Base-by-base conservation (phyloP, 1,140 invertebrate species). In the Yoshiicerus persimilis region DNA sequence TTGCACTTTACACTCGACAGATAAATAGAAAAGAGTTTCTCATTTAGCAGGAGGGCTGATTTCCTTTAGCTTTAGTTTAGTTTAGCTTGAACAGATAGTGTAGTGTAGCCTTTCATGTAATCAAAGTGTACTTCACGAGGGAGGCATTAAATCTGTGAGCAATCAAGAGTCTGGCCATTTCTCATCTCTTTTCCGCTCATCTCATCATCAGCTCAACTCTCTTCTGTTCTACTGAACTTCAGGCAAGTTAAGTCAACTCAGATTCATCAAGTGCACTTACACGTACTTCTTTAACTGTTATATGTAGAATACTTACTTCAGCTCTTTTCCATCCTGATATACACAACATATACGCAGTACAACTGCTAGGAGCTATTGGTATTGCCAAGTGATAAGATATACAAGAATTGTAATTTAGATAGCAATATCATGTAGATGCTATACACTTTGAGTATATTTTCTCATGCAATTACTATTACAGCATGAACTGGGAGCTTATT, bases 231-330 rank as follows among this genome's bases (percentile, higher is more conserved):
- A 70, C 66, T 70, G 25, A 30, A 70, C 66, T 30, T 56, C 32
- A 34, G 27, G 13, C 70, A 32, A 80, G 75, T 77, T 34, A 80
- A 80, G 75, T 80, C 32, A 80, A 80, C 32, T 80, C 75, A 38
- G 75, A 80, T 80, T 80, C 75, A 80, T 38, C 75, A 38, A 80
- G 75, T 80, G 75, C 32, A 80, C 75, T 80, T 80, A 36, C 75
- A 80, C 75, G 75, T 80, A 80, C 75, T 80, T 80, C 75, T 80
- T 80, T 80, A 80, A 80, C 75, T 80, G 32, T 80, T 38, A 80
- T 34, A 56, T 56, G 16, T 16, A 80, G 32, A 38, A 80, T 80
- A 80, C 75, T 80, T 38, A 32, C 16, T 16, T 56, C 47, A n/a
- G 16, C 47, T 38, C 75, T 80, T 20, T 32, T 25, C 32, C n/a